Evolutionary conservation across 2,113 vertebrate genomes (phyloP).

Genomic region (Crotalus horridus): DNA sequence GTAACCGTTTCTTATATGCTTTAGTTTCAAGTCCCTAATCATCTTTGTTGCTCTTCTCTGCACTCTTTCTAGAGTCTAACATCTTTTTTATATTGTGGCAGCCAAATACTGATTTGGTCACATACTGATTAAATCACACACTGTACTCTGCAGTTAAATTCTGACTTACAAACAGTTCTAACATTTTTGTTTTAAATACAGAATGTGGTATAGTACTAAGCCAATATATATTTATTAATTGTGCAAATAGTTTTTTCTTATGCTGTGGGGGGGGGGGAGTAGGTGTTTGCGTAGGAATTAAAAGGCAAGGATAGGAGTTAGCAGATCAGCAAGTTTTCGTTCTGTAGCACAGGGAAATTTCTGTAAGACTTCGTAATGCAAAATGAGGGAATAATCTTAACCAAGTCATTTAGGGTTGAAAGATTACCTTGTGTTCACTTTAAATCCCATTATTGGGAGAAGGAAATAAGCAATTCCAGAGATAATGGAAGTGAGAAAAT

Average conservation of each 20-base stretch:
- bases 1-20: background rate
- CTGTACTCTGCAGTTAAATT: background rate
- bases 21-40: background rate
- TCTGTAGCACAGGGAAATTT: background rate
- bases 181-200: background rate
- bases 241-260: background rate
- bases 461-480: background rate
- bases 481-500: background rate
- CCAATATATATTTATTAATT: background rate
- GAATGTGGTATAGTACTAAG: background rate
- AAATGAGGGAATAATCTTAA: background rate
- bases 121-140: background rate
- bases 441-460: background rate
- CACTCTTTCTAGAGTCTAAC: too few species aligned
- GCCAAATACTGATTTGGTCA: background rate
- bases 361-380: background rate
- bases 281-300: background rate
- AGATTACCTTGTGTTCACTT: background rate
- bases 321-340: background rate
- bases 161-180: background rate
- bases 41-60: background rate
- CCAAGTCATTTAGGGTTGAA: background rate
- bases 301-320: background rate
- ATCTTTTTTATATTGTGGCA: background rate
- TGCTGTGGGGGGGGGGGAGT: background rate